Evolutionary conservation across 1,140 invertebrate genomes (phyloP), one percentile per base, ranked within the genome.

Genomic region (Drosophila sturtevanti): DNA sequence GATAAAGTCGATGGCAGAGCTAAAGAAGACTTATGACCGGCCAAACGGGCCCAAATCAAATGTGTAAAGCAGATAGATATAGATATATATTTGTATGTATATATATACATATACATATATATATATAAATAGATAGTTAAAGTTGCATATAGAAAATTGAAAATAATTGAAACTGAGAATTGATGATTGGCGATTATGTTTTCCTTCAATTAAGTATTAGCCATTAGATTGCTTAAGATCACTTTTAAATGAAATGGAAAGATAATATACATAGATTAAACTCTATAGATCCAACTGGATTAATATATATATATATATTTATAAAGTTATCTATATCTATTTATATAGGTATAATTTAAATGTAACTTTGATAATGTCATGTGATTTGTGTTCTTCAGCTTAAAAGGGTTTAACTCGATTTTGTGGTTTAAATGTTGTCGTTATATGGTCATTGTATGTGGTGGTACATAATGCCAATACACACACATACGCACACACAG

Each of bases 1-100:
- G 41, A 48, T 48, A 18, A 48, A 48, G 41, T 48, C 41, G 41
- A 48, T 18, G 41, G 41, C 16, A 44, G 41, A 44, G 41, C 41
- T 14, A 44, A 18, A 21, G 16, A 48, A 48, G 41, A 48, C 41
- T 48, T 48, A 48, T 48, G 41, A 11, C 41, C 41, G 18, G 4
- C 41, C 41, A 6, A 48, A 18, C 14, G 18, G 41, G 41, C 41
- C 18, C 11, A 7, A 44, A 14, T 16, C 14, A 44, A 44, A 16
- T 44, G 41, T 6, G 41, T 7, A 7, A 44, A 2, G 18, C 16
- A 48, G 16, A 21, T 0, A 48, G 16, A 48, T 7, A 48, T 16
- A 48, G 16, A 44, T 1, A 48, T 31, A 6, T 3, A 31, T 6
- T 6, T 31, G 7, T 31, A 31, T 31, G 7, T 31, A 6, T 31